Evolutionary conservation across 2,797 vertebrate genomes (phyloP), one percentile per base, ranked within the genome.

Genomic region (Xiphorhynchus erythropygius): DNA sequence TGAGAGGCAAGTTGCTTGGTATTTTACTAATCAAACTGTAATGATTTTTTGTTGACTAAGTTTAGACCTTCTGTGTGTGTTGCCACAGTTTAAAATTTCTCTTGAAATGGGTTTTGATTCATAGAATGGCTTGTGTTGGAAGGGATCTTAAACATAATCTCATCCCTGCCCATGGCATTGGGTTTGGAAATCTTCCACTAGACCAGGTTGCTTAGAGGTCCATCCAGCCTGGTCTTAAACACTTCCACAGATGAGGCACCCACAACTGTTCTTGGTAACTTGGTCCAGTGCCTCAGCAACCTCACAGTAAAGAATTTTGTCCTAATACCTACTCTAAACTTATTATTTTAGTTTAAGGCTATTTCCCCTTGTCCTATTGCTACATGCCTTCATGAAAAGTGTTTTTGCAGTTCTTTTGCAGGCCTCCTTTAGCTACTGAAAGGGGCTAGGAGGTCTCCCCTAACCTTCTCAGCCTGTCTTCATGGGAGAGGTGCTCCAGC

Each of bases 121-220:
- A 41, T 10, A 32, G 24, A 65, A 71, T 35, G 46, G 18, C 33
- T 84, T 59, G 33, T 10, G 9, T 59, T 78, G 59, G 46, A 78
- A 78, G 39, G 15, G 22, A 59, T 52, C 21, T 37, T 41, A 47
- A 21, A 13, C 30, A n/a, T 47, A 35, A 41, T 47, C 27, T 59
- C 1, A 1, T 71, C 59, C 18, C 13, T 53, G 1, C 7, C 25
- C 2, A 5, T 53, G 53, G 33, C 0, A 0, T 24, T n/a, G 33
- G 9, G 50, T 52, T 27, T 53, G 65, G 50, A 33, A 41, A 35
- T 15, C 18, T 53, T 78, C 39, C 10, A n/a, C 30, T 24, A 28
- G 18, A 52, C 25, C 39, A 41, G 18, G 13, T 21, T 46, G 25
- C 39, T 53, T 33, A 47, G 39, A 78, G 46, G 13, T 47, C 18